Percentiles rank a stretch among this genome's conserved stretches.
These are phyloP conservation scores for Cyclargus thomasi DNA, from an alignment of 1,140 invertebrate genomes.

Conservation along the genomic window DNA sequence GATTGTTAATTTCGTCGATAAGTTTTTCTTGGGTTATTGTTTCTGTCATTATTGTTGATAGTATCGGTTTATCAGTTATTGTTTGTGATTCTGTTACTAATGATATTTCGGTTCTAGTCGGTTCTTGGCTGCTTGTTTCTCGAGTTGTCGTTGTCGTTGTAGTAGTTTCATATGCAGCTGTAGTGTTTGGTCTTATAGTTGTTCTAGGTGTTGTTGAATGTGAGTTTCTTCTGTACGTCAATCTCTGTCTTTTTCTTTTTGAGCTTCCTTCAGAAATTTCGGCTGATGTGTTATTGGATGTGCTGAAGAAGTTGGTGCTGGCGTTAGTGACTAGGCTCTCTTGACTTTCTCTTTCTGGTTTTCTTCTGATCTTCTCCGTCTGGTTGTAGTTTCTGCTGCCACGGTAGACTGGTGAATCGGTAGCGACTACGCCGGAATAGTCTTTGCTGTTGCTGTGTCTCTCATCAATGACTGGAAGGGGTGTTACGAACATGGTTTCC, in stretches of 20 bases:
- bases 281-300: slow-evolving; percentile 17
- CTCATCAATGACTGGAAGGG: slow-evolving; percentile 52
- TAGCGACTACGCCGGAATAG: slow-evolving; percentile 20
- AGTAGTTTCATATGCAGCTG: slow-evolving; percentile 2
- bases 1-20: slow-evolving; percentile 48
- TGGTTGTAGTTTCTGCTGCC: slow-evolving; percentile 45
- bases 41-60: slow-evolving; percentile 11
- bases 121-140: slow-evolving; percentile 29
- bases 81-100: slow-evolving; percentile 26
- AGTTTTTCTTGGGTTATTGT: slow-evolving; percentile 36
- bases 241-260: slow-evolving; percentile 46
- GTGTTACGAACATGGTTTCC: slow-evolving; percentile 44
- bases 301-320: neutral
- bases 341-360: slow-evolving; percentile 38
- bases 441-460: slow-evolving; percentile 41
- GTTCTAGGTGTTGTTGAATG: slow-evolving; percentile 28
- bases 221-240: slow-evolving; percentile 39
- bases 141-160: slow-evolving; percentile 27
- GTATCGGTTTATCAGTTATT: slow-evolving; percentile 11
- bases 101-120: slow-evolving; percentile 45
- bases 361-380: slow-evolving; percentile 31
- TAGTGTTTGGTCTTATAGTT: slow-evolving; percentile 23
- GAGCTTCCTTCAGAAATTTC: slow-evolving; percentile 35
- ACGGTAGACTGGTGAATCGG: slow-evolving; percentile 50
- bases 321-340: slow-evolving; percentile 20